A percentile compares a stretch with the other conserved stretches of the same genome.
Evolutionary conservation across 2,797 vertebrate genomes (phyloP).

Genomic region (Tapirus indicus): DNA sequence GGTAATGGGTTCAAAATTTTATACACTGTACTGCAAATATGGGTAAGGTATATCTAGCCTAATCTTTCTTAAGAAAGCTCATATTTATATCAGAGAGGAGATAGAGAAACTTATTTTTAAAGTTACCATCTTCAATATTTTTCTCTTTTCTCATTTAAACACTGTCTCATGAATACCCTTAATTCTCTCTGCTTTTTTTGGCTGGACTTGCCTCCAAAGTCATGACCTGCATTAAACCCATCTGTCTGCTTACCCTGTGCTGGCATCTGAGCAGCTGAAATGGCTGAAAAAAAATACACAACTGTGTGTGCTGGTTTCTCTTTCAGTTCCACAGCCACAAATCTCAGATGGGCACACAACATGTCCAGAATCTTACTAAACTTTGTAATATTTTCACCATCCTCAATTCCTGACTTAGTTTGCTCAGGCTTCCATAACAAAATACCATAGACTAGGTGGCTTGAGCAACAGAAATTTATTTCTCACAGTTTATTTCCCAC

Average conservation of each 20-base stretch:
- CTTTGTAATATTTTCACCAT: constrained; percentile 26
- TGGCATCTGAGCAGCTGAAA: not conserved
- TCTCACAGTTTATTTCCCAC: not conserved
- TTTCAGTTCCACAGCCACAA: not conserved
- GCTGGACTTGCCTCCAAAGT: not conserved
- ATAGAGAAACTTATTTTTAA: constrained; percentile 30
- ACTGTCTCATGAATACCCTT: not conserved
- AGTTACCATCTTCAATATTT: not conserved
- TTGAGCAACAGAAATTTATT: not conserved
- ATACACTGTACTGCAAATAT: not conserved
- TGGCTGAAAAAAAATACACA: not conserved
- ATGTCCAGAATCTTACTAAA: constrained; percentile 4
- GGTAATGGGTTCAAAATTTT: not conserved
- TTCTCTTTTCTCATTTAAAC: constrained; percentile 40
- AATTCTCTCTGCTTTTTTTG: constrained; percentile 5
- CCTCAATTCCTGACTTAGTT: not conserved
- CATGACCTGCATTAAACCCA: not conserved
- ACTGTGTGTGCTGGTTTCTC: not conserved
- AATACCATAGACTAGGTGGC: not conserved
- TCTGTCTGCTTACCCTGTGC: not conserved
- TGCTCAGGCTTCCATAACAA: not conserved
- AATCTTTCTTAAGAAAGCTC: constrained; percentile 34
- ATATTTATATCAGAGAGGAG: constrained; percentile 25
- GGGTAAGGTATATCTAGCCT: constrained; percentile 23
- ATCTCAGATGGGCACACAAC: not conserved